Evolutionary conservation across 35 echinoderm and acorn worm genomes (phyloP).

Genomic region (Apostichopus parvimensis): DNA sequence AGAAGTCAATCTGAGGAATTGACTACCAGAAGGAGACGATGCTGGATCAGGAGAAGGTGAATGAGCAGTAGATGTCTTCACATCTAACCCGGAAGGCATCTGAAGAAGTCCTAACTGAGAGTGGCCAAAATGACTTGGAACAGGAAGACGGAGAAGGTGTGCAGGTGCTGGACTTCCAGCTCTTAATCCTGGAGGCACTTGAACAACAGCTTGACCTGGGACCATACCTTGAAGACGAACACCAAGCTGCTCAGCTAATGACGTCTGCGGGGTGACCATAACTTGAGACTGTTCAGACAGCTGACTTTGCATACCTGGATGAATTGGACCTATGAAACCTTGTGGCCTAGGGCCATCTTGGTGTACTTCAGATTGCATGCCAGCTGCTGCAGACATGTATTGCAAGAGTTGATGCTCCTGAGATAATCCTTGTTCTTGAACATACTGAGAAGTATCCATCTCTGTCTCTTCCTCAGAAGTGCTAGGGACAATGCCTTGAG

Average conservation of each 20-base stretch:
- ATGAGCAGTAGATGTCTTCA: conserved; percentile 22
- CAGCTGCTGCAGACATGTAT: conserved; percentile 31
- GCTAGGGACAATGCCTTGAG: conserved; percentile 49
- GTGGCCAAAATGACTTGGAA: conserved; percentile 10
- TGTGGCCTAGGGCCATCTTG: conserved; percentile 3
- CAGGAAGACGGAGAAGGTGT: conserved; percentile 44
- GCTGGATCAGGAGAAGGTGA: conserved; percentile 47
- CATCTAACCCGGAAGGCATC: conserved; percentile 23
- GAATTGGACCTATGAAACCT: conserved; percentile 53
- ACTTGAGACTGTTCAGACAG: conserved; percentile 40
- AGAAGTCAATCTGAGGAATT: conserved; percentile 23
- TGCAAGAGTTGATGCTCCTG: conserved; percentile 37
- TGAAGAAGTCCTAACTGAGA: conserved; percentile 33
- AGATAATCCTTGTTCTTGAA: conserved; percentile 18
- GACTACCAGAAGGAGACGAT: conserved; percentile 14
- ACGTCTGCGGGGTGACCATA: conserved; percentile 31
- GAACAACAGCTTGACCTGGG: conserved; percentile 21
- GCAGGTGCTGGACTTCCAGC: conserved; percentile 24
- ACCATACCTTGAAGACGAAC: conserved; percentile 25
- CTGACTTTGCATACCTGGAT: conserved; percentile 18
- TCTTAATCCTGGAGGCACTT: conserved; percentile 19
- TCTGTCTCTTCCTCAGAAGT: not conserved
- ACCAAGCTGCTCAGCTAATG: conserved; percentile 37
- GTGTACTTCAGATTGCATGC: not conserved
- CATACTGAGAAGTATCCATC: conserved; percentile 29